Evolutionary conservation across 37 sponge, comb jelly and placozoan genomes (phyloP).

Genomic region (Oopsacas minuta): DNA sequence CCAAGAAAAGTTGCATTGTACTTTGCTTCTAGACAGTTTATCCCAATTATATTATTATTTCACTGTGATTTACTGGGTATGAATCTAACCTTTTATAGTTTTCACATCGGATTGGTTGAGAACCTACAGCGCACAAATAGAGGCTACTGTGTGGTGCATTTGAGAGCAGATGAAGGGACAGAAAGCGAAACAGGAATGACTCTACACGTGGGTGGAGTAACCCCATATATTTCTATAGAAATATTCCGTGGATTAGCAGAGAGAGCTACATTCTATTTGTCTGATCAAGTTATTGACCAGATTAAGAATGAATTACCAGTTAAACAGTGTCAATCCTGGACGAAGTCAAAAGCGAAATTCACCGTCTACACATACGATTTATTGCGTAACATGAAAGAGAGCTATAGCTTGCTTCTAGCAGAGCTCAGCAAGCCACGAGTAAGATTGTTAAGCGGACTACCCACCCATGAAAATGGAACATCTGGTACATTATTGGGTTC

Average conservation of each 20-base stretch:
- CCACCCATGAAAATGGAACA: not conserved
- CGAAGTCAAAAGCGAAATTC: not conserved
- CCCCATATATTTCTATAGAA: not conserved
- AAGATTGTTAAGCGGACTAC: not conserved
- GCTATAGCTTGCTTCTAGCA: not conserved
- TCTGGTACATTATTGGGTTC: not conserved
- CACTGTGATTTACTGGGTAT: too few relatives aligned
- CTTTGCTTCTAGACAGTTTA: too few relatives aligned
- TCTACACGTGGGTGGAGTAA: not conserved
- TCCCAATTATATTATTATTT: too few relatives aligned
- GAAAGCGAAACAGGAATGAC: not conserved
- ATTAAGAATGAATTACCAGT: not conserved
- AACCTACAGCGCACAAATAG: conserved; percentile 10
- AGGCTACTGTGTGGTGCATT: not conserved
- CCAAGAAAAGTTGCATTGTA: too few relatives aligned
- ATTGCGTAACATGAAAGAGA: conserved; percentile 11
- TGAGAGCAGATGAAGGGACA: not conserved
- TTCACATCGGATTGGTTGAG: conserved; percentile 5
- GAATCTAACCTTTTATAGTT: too few relatives aligned
- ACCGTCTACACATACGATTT: conserved; percentile 1
- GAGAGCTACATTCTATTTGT: conserved; percentile 1
- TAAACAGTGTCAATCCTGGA: not conserved
- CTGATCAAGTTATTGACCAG: not conserved
- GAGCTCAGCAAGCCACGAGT: not conserved
- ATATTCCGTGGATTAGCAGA: not conserved